phyloP scores from a whole-genome alignment of 1,140 invertebrate genomes.

The Caenorhabditis tropicalis region DNA sequence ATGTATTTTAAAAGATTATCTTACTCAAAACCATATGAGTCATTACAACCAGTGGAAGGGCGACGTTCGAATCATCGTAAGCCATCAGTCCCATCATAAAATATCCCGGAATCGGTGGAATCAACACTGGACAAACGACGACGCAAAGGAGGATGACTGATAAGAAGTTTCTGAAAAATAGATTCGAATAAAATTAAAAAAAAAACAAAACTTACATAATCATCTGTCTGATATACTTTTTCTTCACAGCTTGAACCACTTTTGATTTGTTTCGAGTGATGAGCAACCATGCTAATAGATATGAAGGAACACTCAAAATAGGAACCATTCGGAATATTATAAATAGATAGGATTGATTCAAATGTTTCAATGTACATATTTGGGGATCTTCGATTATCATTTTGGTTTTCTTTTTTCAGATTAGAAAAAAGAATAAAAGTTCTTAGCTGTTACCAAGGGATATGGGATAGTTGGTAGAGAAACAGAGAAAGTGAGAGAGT shows the following conservation, averaged over 20 bases:
- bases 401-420: no score
- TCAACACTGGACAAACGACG: neutral
- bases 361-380: neutral
- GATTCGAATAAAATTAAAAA: neutral
- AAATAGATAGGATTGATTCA: neutral
- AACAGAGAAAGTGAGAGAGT: neutral
- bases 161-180: neutral
- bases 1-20: no score
- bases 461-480: neutral
- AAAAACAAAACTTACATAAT: neutral
- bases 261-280: neutral
- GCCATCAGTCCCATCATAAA: neutral
- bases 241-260: neutral
- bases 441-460: neutral
- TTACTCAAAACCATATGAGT: constrained; percentile 1
- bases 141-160: neutral
- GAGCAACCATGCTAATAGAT: neutral
- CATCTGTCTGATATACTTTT: neutral
- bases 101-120: constrained; percentile 5
- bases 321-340: neutral
- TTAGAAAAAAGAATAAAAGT: no score
- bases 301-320: neutral
- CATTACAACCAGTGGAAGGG: neutral
- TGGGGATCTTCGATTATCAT: neutral
- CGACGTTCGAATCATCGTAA: neutral